Percentiles rank a stretch among this genome's conserved stretches.
phyloP scores from a whole-genome alignment of 2,888 invertebrate genomes.

The Apamea epomidion region DNA sequence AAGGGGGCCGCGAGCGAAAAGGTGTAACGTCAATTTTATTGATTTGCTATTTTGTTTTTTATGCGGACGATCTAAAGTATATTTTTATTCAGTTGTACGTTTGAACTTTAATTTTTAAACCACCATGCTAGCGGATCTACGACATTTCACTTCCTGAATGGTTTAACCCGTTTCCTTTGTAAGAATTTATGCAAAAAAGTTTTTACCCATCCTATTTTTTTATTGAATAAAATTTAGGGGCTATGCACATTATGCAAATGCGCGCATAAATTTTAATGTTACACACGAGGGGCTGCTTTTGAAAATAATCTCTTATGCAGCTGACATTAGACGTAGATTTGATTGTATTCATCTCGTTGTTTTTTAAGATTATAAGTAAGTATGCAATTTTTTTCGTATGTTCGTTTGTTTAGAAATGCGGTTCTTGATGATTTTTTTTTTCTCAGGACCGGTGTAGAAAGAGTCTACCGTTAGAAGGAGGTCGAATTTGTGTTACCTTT shows the following conservation, averaged over 20 bases:
- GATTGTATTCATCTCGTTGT: conserved; percentile 68
- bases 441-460: conserved; percentile 83
- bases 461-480: conserved; percentile 86
- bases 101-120: conserved; percentile 77
- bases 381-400: conserved; percentile 85
- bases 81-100: conserved; percentile 61
- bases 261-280: conserved; percentile 89
- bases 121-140: conserved; percentile 81
- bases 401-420: conserved; percentile 79
- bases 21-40: conserved; percentile 69
- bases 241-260: conserved; percentile 91
- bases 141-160: conserved; percentile 89
- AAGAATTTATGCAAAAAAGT: conserved; percentile 91
- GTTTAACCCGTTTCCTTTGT: conserved; percentile 90
- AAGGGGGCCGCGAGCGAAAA: conserved; percentile 75
- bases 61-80: conserved; percentile 68
- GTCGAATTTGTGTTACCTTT: conserved; percentile 78
- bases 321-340: conserved; percentile 70
- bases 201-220: conserved; percentile 91
- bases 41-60: conserved; percentile 73
- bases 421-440: conserved; percentile 86
- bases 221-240: conserved; percentile 90
- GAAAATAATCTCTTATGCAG: conserved; percentile 66
- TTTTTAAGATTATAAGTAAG: conserved; percentile 84
- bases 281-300: conserved; percentile 69